These are phyloP conservation scores for Tuberolachnus salignus DNA, from an alignment of 2,888 invertebrate species.

Conservation along the genomic window DNA sequence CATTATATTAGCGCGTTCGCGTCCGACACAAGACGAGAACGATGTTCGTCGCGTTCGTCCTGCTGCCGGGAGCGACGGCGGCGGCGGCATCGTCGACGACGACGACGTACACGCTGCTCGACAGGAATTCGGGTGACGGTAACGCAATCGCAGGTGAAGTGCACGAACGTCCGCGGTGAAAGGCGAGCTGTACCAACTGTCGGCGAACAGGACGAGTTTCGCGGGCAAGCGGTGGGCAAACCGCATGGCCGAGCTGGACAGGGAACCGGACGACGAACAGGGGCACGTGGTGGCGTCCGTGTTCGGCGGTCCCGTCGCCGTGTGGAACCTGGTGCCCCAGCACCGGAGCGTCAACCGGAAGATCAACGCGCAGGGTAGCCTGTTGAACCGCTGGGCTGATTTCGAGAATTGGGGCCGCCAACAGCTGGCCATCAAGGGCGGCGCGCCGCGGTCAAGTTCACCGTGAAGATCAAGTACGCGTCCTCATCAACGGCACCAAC, in stretches of 20 bases:
- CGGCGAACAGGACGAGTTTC: conserved; percentile 11
- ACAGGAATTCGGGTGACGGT: not conserved
- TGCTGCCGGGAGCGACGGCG: not conserved
- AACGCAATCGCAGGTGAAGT: not conserved
- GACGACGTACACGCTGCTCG: conserved; percentile 16
- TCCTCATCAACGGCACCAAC: conserved; percentile 3
- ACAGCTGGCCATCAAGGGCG: not conserved
- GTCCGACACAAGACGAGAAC: too few species aligned
- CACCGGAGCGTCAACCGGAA: conserved; percentile 26
- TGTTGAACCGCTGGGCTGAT: conserved; percentile 38
- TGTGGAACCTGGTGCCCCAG: conserved; percentile 28
- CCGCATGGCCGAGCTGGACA: conserved; percentile 20
- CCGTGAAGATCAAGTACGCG: conserved; percentile 12
- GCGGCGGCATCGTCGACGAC: not conserved
- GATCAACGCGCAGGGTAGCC: conserved; percentile 11
- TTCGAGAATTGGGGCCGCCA: conserved; percentile 23
- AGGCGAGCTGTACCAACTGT: not conserved
- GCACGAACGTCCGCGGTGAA: not conserved
- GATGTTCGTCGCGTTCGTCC: too few species aligned
- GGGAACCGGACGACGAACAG: conserved; percentile 12
- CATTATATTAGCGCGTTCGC: too few species aligned
- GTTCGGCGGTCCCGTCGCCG: conserved; percentile 4
- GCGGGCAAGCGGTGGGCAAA: conserved; percentile 9
- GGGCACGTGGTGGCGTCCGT: conserved; percentile 28
- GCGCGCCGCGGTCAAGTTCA: conserved; percentile 5